A percentile compares a stretch with the other conserved stretches of the same genome.
Evolutionary conservation across 1,140 invertebrate genomes (phyloP).

Genomic region (Papilio machaon): DNA sequence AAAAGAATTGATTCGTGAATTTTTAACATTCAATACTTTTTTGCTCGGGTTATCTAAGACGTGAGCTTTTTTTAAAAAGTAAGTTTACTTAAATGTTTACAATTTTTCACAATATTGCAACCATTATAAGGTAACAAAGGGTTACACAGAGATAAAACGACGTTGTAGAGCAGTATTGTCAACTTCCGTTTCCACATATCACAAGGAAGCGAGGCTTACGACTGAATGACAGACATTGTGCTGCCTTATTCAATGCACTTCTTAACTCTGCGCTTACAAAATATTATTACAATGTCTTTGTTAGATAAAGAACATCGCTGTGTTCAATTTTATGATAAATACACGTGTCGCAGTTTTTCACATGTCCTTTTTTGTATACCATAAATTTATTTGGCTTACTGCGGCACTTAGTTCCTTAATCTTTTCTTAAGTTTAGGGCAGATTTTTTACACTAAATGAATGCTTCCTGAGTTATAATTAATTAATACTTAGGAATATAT

Average conservation of each 20-base stretch:
- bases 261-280: conserved; percentile 55
- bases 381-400: neutral
- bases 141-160: conserved; percentile 54
- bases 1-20: neutral
- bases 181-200: conserved; percentile 69
- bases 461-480: neutral
- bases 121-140: conserved; percentile 64
- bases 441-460: neutral
- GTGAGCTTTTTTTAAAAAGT: neutral
- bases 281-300: conserved; percentile 59
- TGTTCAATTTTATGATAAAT: conserved; percentile 27
- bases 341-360: neutral
- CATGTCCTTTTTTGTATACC: neutral
- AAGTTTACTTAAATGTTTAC: neutral
- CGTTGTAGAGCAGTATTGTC: conserved; percentile 58
- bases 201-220: conserved; percentile 54
- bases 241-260: conserved; percentile 52
- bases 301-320: conserved; percentile 39
- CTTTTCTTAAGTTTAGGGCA: neutral
- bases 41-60: no score
- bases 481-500: no score
- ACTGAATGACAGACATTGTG: conserved; percentile 63
- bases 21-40: neutral
- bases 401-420: neutral
- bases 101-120: conserved; percentile 53